Evolutionary conservation across 1,140 invertebrate genomes (phyloP).

Genomic region (Meloidogyne exigua): DNA sequence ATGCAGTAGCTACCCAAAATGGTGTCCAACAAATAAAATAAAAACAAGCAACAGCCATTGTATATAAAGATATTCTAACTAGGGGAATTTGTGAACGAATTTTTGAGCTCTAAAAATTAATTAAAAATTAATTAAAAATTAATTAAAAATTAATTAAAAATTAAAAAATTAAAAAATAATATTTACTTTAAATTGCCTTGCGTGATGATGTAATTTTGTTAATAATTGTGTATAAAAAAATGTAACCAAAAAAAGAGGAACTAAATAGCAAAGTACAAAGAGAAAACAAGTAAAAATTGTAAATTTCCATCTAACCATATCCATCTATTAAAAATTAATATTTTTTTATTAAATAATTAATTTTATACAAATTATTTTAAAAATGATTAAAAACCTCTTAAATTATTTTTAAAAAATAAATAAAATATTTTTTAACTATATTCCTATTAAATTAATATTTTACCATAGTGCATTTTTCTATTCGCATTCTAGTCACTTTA

Average conservation of each 20-base stretch:
- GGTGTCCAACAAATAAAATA: conserved; percentile 63
- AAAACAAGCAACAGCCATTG: conserved; percentile 62
- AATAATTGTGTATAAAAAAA: conserved; percentile 59
- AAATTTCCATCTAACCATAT: conserved; percentile 42
- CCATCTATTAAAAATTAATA: conserved; percentile 4
- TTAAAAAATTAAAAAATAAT: conserved; percentile 1
- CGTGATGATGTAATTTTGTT: conserved; percentile 54
- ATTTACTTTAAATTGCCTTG: conserved; percentile 57
- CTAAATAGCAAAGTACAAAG: conserved; percentile 59
- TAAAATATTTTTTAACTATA: conserved; percentile 24
- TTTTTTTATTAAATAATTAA: not conserved
- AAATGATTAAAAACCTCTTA: too few species aligned
- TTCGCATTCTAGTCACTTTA: conserved; percentile 54
- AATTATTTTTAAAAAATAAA: not conserved
- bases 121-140: not conserved
- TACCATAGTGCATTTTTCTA: conserved; percentile 62
- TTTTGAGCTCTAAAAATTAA: conserved; percentile 20
- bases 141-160: not conserved
- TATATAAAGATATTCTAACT: conserved; percentile 61
- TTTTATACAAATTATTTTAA: too few species aligned
- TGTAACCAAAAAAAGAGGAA: conserved; percentile 56
- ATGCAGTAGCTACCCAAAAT: conserved; percentile 56
- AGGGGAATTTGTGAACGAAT: conserved; percentile 54
- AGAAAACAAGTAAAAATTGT: conserved; percentile 62
- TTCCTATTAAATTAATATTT: not conserved